Base-by-base conservation (phyloP, 2,888 invertebrate genomes). In the Hirtodrosophila alboralis region DNA sequence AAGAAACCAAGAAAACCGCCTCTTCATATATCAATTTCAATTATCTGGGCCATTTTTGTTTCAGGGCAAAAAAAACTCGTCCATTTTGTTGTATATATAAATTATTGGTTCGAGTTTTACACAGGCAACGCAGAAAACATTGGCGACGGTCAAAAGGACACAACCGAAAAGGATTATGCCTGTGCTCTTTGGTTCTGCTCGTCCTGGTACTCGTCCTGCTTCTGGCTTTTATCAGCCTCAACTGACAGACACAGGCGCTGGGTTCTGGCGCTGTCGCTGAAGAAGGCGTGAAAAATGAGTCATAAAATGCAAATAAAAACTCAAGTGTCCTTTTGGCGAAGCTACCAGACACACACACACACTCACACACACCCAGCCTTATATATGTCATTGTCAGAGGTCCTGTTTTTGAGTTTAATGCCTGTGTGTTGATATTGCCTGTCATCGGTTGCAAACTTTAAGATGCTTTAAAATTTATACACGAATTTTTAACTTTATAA, bases 11-110 rank as follows among this genome's bases (percentile, higher is more conserved):
- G 5, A 21, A 21, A 44, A 26, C 38, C 37, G 70, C 43, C 68
- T 61, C 68, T 59, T 81, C 86, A 84, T 86, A 86, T 86, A 84
- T 81, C 86, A 81, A 81, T 81, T 86, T 80, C 86, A 80, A 80
- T 80, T 80, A 86, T 84, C 77, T 79, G 69, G 69, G 43, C 56
- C 56, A 69, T 38, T 75, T 57, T 45, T 45, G 60, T 49, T 31
- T 34, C 27, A 26, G 26, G 28, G 30, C 10, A 58, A 60, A 36
- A 60, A 56, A 57, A 51, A 68, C 5, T 34, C n/a, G n/a, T n/a
- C 41, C 59, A 60, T 67, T 69, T 67, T 65, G 49, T 57, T 43
- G 64, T 84, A 84, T 86, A 66, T 84, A 84, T 86, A 80, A 86
- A 77, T 84, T 84, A 80, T 80, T 84, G 86, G 76, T 48, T 66